phyloP scores from a whole-genome alignment of 2,888 invertebrate genomes.

The Pasiphila rectangulata region DNA sequence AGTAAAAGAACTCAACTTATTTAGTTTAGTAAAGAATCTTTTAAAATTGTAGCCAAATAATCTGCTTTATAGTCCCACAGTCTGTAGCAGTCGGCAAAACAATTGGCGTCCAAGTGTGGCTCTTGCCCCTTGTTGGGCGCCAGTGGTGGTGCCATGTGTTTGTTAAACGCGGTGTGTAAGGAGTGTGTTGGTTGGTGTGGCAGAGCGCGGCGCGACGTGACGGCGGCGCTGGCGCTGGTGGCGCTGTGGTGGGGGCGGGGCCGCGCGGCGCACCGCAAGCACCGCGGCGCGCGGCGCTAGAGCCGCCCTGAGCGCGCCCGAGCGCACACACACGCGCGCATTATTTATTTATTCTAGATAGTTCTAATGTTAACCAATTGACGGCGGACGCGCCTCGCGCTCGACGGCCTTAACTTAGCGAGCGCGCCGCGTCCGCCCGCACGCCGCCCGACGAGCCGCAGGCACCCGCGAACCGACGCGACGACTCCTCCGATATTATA shows the following conservation, averaged over 20 bases:
- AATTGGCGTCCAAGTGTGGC: conserved; percentile 11
- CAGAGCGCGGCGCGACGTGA: conserved; percentile 60
- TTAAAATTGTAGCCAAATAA: conserved; percentile 4
- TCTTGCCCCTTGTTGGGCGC: neutral
- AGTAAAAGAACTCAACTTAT: too few species aligned
- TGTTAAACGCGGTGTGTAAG: conserved; percentile 11
- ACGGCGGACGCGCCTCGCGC: conserved; percentile 57
- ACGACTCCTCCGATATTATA: conserved; percentile 26
- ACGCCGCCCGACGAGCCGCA: conserved; percentile 47
- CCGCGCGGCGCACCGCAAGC: conserved; percentile 75
- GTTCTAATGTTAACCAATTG: conserved; percentile 77
- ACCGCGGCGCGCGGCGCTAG: conserved; percentile 80
- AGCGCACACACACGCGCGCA: conserved; percentile 23
- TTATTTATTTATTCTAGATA: conserved; percentile 76
- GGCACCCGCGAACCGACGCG: conserved; percentile 30
- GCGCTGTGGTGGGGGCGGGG: conserved; percentile 63
- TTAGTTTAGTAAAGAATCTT: neutral
- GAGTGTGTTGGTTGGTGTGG: conserved; percentile 23
- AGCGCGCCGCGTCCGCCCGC: conserved; percentile 52
- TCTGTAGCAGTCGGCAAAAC: neutral
- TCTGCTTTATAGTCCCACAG: conserved; percentile 17
- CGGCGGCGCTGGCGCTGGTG: conserved; percentile 61
- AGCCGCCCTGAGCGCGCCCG: conserved; percentile 70
- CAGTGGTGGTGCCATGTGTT: conserved; percentile 22
- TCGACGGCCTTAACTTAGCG: conserved; percentile 59